phyloP scores from a whole-genome alignment of 2,888 invertebrate genomes.

The Choreutis nemorana region DNA sequence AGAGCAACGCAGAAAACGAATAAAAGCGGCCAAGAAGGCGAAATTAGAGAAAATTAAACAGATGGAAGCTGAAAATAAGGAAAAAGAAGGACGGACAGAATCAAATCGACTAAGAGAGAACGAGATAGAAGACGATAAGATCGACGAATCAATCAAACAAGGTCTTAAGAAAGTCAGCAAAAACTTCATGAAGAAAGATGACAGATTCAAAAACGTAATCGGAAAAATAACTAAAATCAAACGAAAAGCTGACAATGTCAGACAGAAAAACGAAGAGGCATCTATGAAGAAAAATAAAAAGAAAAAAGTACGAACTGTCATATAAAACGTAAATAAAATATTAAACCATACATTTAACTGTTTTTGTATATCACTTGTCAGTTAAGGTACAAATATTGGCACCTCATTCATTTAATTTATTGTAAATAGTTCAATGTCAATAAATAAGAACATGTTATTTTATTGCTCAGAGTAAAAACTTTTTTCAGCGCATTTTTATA shows the following conservation, averaged over 20 bases:
- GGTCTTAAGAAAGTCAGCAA: conserved; percentile 47
- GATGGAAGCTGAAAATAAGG: conserved; percentile 34
- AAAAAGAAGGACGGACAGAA: conserved; percentile 16
- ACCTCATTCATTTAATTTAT: background rate
- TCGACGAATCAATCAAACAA: conserved; percentile 39
- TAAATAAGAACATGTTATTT: too few relatives aligned
- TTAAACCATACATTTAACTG: conserved; percentile 1
- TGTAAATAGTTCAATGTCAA: too few relatives aligned
- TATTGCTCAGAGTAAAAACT: too few relatives aligned
- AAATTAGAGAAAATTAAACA: conserved; percentile 46
- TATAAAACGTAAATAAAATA: conserved; percentile 13
- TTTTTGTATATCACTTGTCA: too few relatives aligned
- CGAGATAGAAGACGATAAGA: conserved; percentile 21
- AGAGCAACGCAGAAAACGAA: conserved; percentile 48
- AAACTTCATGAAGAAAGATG: conserved; percentile 52
- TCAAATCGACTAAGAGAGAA: conserved; percentile 17
- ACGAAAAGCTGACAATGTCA: conserved; percentile 40
- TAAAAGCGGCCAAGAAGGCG: conserved; percentile 48
- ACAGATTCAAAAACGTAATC: conserved; percentile 51
- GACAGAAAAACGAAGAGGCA: conserved; percentile 12
- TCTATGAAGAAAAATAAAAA: conserved; percentile 25
- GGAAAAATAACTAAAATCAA: conserved; percentile 53
- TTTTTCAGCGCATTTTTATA: too few relatives aligned
- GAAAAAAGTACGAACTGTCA: too few relatives aligned
- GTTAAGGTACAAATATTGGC: background rate